Evolutionary conservation across 2,113 vertebrate species (phyloP).

Genomic region (Callocephalon fimbriatum): DNA sequence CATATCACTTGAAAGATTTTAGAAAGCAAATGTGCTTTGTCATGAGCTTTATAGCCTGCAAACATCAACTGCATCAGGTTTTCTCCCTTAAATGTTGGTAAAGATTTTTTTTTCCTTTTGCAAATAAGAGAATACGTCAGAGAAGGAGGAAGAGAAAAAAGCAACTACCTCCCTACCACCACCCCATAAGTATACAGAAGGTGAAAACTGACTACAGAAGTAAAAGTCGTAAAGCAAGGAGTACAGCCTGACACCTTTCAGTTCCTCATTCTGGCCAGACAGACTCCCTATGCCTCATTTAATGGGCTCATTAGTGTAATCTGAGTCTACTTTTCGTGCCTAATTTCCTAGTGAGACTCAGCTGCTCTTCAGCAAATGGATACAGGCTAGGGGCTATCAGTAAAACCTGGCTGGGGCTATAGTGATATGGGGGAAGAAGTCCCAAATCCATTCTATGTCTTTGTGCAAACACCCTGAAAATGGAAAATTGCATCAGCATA

Average conservation of each 20-base stretch:
- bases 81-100: background rate
- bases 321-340: slow-evolving; percentile 25
- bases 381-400: background rate
- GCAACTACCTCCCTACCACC: background rate
- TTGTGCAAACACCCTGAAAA: background rate
- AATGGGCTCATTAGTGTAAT: slow-evolving; percentile 65
- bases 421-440: background rate
- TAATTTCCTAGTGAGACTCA: slow-evolving; percentile 50
- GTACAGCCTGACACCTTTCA: background rate
- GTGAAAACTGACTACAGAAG: background rate
- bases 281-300: slow-evolving; percentile 28
- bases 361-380: slow-evolving; percentile 43
- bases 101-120: background rate
- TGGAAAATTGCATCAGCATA: background rate
- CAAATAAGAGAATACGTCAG: background rate
- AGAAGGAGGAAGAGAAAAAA: background rate
- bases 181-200: background rate
- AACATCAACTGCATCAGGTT: background rate
- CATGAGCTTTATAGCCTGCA: background rate
- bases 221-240: background rate
- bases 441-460: background rate
- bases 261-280: background rate
- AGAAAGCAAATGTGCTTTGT: background rate
- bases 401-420: background rate
- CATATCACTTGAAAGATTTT: background rate